Base-by-base conservation (phyloP, 2,113 vertebrate species). In the Pygoscelis adeliae region DNA sequence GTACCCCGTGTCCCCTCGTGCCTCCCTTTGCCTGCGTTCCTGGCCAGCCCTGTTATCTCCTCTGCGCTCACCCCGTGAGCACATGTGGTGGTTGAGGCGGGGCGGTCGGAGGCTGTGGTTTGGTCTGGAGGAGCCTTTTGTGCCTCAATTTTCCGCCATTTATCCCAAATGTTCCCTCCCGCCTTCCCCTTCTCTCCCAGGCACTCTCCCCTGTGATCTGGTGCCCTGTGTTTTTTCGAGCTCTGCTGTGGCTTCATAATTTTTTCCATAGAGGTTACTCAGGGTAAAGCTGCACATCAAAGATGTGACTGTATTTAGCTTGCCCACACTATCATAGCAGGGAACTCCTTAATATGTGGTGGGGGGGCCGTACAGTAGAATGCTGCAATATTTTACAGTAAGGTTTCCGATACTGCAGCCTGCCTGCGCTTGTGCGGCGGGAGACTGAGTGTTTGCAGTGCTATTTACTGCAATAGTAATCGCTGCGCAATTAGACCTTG, bases 231-330 rank as follows among this genome's bases (percentile, higher is more conserved):
- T 70, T 87, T 94, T 94, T 94, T 58, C 69, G 40, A 83, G 84
- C 62, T 91, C 42, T 74, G 53, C 78, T 93, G 73, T 46, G 82
- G 78, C 71, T 95, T 96, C 7, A 3, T 72, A 32, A 42, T 87
- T 89, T 90, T 95, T 97, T 94, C 91, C 73, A 6, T 19, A 8
- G 91, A 80, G 91, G 89, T 95, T 96, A 87, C 47, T 93, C 26
- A 21, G 83, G 93, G 95, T 95, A 83, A 95, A 89, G 50, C 84
- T 73, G 63, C 87, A 72, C 70, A 50, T 90, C 53, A 87, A 80
- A 91, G 87, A 62, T 70, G 52, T 46, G 55, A 47, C 69, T 85
- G 70, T 65, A 22, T 62, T 90, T 61, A 87, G 40, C 40, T 82
- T 93, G 93, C 88, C 83, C 78, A 65, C 58, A 30, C 36, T 84